These are phyloP conservation scores for Brachionus koreanus DNA, from an alignment of 1,140 invertebrate genomes.

Conservation along the genomic window DNA sequence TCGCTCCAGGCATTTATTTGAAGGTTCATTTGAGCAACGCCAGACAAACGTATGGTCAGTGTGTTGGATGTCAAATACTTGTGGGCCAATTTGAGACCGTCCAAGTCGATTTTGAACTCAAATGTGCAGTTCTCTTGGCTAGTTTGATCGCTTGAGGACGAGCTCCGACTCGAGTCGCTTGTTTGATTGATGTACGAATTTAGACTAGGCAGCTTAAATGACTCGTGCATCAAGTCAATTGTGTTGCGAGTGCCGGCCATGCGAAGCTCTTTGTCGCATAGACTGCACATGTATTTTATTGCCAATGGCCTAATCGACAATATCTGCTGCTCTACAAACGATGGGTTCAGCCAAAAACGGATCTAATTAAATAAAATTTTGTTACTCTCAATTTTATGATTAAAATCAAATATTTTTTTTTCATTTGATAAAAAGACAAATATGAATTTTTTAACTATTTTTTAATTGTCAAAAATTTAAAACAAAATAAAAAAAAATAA, in stretches of 20 bases:
- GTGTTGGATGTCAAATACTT: constrained; percentile 87
- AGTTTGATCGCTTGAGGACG: constrained; percentile 59
- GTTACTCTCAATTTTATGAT: background rate
- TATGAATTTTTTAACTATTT: background rate
- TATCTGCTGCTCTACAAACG: background rate
- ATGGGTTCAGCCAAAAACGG: constrained; percentile 12
- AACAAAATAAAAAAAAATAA: no score
- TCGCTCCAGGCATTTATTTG: constrained; percentile 6
- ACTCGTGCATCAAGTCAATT: constrained; percentile 91
- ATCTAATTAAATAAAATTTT: background rate
- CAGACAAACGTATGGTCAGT: constrained; percentile 81
- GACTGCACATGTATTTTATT: constrained; percentile 76
- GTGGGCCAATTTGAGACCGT: constrained; percentile 82
- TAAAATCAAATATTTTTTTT: background rate
- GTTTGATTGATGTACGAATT: constrained; percentile 57
- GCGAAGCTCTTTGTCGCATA: constrained; percentile 81
- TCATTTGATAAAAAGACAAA: no score
- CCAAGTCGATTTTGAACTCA: constrained; percentile 63
- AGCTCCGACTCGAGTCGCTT: constrained; percentile 72
- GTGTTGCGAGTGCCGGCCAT: constrained; percentile 79
- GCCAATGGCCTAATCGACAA: background rate
- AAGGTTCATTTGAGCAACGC: constrained; percentile 82
- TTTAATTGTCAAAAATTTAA: no score
- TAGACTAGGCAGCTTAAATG: constrained; percentile 65
- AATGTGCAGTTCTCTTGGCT: background rate